A percentile compares a stretch with the other conserved stretches of the same genome.
These are phyloP conservation scores for Ectobius pallidus DNA, from an alignment of 2,888 invertebrate genomes.

Conservation along the genomic window DNA sequence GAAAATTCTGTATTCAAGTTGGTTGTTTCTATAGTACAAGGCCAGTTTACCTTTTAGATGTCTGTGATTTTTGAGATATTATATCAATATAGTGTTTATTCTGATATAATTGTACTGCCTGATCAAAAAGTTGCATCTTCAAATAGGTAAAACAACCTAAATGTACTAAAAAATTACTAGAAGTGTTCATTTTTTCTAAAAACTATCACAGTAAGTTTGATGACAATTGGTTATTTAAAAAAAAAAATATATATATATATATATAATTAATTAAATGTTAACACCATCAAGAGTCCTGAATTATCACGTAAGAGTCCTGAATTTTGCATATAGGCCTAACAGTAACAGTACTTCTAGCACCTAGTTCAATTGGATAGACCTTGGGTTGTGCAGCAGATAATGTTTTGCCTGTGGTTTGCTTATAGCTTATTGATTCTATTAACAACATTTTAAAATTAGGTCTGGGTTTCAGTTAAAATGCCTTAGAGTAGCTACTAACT, in stretches of 20 bases:
- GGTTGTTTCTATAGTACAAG: neutral
- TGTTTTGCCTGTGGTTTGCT: too few relatives aligned
- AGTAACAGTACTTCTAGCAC: too few relatives aligned
- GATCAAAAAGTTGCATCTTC: slow-evolving; percentile 5
- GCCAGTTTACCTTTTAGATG: neutral
- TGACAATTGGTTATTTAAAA: neutral
- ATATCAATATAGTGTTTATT: neutral
- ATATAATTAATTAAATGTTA: neutral
- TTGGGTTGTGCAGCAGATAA: too few relatives aligned
- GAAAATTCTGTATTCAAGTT: neutral
- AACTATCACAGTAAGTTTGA: neutral
- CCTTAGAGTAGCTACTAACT: too few relatives aligned
- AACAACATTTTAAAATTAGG: too few relatives aligned
- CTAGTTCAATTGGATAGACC: too few relatives aligned
- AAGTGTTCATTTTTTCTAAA: too few relatives aligned
- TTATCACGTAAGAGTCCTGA: neutral
- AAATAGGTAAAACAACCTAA: too few relatives aligned
- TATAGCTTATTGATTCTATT: too few relatives aligned
- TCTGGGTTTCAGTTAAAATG: too few relatives aligned
- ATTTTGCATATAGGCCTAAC: neutral
- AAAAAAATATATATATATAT: neutral
- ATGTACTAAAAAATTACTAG: too few relatives aligned
- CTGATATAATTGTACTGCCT: neutral
- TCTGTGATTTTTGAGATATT: neutral
- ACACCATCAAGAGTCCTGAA: neutral